Conservation (phyloP, 2,888 invertebrate species). For the Clitarchus hookeri region DNA sequence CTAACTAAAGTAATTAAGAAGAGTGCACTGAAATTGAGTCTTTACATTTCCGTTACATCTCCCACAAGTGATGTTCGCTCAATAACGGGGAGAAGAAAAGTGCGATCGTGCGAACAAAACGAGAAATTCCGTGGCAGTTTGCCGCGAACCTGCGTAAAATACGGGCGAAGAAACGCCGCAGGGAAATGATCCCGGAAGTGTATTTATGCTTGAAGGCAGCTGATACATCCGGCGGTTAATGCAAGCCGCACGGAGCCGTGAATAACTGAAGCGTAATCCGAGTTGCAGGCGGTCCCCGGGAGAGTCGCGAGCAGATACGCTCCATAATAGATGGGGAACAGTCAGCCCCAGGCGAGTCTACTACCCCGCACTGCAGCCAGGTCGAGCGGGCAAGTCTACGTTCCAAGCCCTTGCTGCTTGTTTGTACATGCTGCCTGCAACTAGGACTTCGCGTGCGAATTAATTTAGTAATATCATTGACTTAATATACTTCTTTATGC, state of each 20-base stretch:
- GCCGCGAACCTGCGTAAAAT: neutral
- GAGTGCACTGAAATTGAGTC: too few species aligned
- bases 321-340: neutral
- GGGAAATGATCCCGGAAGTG: neutral
- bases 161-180: neutral
- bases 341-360: neutral
- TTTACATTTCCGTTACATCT: too few species aligned
- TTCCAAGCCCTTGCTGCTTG: neutral
- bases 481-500: too few species aligned
- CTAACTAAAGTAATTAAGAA: too few species aligned
- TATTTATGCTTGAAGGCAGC: neutral
- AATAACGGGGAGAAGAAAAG: neutral
- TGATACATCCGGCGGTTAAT: conserved; percentile 1
- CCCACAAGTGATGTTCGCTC: too few species aligned
- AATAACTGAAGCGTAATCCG: conserved; percentile 2
- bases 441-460: too few species aligned
- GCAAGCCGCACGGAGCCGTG: neutral
- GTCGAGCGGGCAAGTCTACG: neutral
- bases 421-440: too few species aligned
- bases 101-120: neutral
- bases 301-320: neutral
- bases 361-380: neutral
- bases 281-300: neutral
- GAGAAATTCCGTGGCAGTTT: neutral
- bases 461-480: too few species aligned